phyloP scores from a whole-genome alignment of 1,140 invertebrate species.

The Solenopsis invicta region DNA sequence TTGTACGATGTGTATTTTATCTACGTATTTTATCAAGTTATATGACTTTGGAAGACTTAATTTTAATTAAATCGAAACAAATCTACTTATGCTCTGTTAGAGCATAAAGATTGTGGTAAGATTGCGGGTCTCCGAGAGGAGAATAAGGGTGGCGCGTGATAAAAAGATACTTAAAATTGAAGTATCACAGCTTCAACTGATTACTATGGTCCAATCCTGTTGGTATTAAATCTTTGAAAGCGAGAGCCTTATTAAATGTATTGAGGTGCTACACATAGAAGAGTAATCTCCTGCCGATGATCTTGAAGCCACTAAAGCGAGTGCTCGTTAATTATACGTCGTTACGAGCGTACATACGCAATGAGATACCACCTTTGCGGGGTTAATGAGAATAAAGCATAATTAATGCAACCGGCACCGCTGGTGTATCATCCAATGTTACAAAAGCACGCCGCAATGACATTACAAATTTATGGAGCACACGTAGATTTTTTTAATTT shows the following conservation, averaged over 20 bases:
- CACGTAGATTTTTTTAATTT: slow-evolving; percentile 48
- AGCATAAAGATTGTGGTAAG: neutral
- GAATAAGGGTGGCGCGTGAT: neutral
- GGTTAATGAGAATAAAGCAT: slow-evolving; percentile 61
- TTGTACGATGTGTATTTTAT: neutral
- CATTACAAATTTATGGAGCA: slow-evolving; percentile 35
- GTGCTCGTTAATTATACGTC: slow-evolving; percentile 53
- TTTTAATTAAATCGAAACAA: neutral
- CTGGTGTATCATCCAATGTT: slow-evolving; percentile 1
- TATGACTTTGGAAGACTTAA: neutral
- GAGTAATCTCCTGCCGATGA: slow-evolving; percentile 52
- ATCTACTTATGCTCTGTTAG: neutral
- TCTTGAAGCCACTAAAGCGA: slow-evolving; percentile 54
- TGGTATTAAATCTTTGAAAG: slow-evolving; percentile 44
- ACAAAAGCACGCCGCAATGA: slow-evolving; percentile 15
- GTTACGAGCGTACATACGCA: slow-evolving; percentile 33
- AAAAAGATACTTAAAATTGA: slow-evolving; percentile 35
- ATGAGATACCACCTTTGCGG: slow-evolving; percentile 40
- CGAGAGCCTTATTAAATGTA: slow-evolving; percentile 30
- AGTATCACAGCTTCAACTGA: neutral
- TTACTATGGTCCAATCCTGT: slow-evolving; percentile 12
- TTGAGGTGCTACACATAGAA: slow-evolving; percentile 20
- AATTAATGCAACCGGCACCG: slow-evolving; percentile 48
- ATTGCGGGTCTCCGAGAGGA: too few species aligned
- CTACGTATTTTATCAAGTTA: neutral